Conservation (phyloP, 2,113 vertebrate genomes). For the Ursus arctos region DNA sequence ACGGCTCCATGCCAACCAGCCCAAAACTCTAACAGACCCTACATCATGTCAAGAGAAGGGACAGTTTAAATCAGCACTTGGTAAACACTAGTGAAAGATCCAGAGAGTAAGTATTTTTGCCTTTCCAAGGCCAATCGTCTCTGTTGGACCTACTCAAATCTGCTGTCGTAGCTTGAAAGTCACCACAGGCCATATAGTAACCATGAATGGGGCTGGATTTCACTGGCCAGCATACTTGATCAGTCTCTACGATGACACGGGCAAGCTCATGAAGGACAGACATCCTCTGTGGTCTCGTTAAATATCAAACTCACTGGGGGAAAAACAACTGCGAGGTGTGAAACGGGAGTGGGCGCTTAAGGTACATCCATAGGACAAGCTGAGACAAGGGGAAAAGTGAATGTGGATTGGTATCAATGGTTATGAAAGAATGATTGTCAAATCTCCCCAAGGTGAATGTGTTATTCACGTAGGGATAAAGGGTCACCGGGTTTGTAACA, state of each 20-base stretch:
- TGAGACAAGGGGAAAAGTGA: neutral
- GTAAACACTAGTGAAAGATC: neutral
- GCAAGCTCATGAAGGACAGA: too few species aligned
- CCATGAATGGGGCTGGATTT: too few species aligned
- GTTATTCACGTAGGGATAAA: neutral
- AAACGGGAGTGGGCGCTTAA: neutral
- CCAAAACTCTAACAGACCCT: neutral
- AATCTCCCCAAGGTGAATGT: neutral
- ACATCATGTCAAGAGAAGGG: neutral
- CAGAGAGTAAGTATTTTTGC: neutral
- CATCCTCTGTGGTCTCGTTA: neutral
- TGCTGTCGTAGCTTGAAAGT: neutral
- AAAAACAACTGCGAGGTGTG: neutral
- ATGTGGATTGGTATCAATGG: neutral
- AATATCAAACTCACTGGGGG: neutral
- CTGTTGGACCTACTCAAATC: neutral
- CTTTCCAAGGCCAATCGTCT: neutral
- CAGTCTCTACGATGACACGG: too few species aligned
- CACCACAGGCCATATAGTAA: too few species aligned
- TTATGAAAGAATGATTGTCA: neutral
- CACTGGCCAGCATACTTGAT: too few species aligned
- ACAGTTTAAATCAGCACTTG: accelerated
- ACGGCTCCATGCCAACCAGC: neutral
- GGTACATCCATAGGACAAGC: neutral
- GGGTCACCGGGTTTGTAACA: too few species aligned